phyloP scores from a whole-genome alignment of 2,888 invertebrate species.

The Trissonchulus latispiculum region DNA sequence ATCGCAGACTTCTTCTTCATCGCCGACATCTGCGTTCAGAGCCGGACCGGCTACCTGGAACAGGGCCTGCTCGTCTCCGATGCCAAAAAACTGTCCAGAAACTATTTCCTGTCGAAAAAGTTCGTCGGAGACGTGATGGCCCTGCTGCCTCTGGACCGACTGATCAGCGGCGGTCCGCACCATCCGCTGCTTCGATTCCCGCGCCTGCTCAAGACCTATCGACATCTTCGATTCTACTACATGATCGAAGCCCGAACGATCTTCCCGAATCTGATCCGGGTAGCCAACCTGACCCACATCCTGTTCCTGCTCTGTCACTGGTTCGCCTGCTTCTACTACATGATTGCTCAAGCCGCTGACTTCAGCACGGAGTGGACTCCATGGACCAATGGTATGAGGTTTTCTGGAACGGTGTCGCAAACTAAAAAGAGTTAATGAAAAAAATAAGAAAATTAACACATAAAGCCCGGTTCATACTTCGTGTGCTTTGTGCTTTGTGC shows the following conservation, averaged over 20 bases:
- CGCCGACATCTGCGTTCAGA: constrained; percentile 75
- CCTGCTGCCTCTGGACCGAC: constrained; percentile 70
- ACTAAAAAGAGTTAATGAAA: no score
- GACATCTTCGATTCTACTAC: constrained; percentile 64
- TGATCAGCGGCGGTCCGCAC: constrained; percentile 68
- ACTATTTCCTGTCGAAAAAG: constrained; percentile 70
- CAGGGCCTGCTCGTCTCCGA: constrained; percentile 90
- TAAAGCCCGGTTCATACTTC: no score
- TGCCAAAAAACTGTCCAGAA: constrained; percentile 73
- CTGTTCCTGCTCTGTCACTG: constrained; percentile 86
- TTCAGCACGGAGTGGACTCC: constrained; percentile 29
- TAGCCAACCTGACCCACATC: constrained; percentile 86
- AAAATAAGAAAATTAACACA: no score
- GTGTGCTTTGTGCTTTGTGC: no score
- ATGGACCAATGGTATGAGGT: constrained; percentile 50
- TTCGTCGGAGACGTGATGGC: constrained; percentile 74
- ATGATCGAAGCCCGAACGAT: constrained; percentile 90
- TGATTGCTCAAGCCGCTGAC: constrained; percentile 62
- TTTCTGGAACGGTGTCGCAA: no score
- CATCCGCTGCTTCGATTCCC: constrained; percentile 68
- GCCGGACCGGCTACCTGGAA: constrained; percentile 85
- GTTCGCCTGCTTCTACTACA: constrained; percentile 95
- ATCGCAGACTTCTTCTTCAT: constrained; percentile 76
- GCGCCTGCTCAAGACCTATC: constrained; percentile 28
- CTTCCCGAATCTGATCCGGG: constrained; percentile 90